A percentile compares a stretch with the other conserved stretches of the same genome.
phyloP scores from a whole-genome alignment of 1,140 invertebrate species.

The Drosophila seguyi region DNA sequence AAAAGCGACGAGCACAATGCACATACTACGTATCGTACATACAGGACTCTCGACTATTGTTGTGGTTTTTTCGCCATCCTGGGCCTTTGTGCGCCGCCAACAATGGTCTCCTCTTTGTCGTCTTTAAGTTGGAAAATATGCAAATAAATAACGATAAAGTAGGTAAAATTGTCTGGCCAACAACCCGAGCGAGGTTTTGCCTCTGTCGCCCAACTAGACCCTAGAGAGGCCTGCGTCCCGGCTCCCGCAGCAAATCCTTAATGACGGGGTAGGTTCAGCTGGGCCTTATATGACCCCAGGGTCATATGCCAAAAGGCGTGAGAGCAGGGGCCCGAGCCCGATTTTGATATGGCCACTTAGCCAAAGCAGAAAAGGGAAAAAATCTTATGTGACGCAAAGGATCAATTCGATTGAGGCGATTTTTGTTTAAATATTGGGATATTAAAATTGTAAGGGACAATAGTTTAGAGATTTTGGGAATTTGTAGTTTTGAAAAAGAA shows the following conservation, averaged over 20 bases:
- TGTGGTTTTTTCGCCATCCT: conserved; percentile 36
- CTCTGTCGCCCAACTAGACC: conserved; percentile 65
- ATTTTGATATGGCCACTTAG: conserved; percentile 36
- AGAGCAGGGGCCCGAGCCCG: conserved; percentile 19
- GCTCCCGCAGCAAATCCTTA: conserved; percentile 53
- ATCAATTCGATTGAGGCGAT: neutral
- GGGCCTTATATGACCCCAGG: conserved; percentile 64
- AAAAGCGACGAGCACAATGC: conserved; percentile 66
- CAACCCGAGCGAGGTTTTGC: conserved; percentile 59
- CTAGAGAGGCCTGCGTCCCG: conserved; percentile 38
- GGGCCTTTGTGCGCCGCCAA: conserved; percentile 34
- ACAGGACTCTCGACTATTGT: conserved; percentile 56
- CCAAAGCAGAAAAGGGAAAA: neutral
- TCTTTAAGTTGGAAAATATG: conserved; percentile 83
- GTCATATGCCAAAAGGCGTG: conserved; percentile 54
- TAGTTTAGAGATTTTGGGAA: neutral
- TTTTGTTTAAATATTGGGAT: no score
- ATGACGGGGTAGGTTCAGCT: conserved; percentile 49
- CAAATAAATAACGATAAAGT: conserved; percentile 82
- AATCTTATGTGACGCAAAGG: neutral
- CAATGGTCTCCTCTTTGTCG: conserved; percentile 65
- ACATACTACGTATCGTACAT: conserved; percentile 20
- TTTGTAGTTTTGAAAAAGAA: neutral
- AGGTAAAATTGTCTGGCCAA: conserved; percentile 83
- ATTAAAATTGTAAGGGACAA: neutral